These are phyloP conservation scores for Caerostris extrusa DNA, from an alignment of 1,140 invertebrate species.

Conservation along the genomic window DNA sequence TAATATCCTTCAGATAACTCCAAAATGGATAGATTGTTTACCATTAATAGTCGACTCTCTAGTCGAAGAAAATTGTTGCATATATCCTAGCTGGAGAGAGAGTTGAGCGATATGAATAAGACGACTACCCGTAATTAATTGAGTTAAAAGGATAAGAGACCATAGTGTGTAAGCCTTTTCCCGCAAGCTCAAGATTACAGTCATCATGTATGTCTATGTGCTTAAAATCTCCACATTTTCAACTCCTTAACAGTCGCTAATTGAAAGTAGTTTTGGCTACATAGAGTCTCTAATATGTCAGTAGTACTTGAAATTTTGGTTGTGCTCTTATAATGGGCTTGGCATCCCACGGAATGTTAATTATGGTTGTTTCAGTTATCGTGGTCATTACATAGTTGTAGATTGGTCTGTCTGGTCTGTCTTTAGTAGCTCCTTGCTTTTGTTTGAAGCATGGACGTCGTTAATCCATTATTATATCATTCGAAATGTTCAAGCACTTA, in stretches of 20 bases:
- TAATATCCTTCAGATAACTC: background rate
- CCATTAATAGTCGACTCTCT: background rate
- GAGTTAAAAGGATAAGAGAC: background rate
- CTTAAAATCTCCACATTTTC: background rate
- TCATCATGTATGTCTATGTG: too few relatives aligned
- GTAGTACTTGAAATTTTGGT: background rate
- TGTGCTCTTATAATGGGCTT: background rate
- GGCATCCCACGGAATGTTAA: background rate
- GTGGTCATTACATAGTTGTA: background rate
- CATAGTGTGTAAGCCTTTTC: too few relatives aligned
- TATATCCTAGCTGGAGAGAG: background rate
- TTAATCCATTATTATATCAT: too few relatives aligned
- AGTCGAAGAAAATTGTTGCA: background rate
- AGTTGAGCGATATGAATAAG: background rate
- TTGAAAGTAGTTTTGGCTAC: background rate
- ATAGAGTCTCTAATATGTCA: background rate
- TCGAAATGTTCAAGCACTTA: too few relatives aligned
- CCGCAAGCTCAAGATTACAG: background rate
- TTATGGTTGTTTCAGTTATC: background rate
- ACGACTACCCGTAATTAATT: background rate
- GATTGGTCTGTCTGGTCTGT: background rate
- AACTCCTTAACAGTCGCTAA: constrained; percentile 5
- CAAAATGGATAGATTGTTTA: background rate
- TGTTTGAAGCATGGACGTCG: too few relatives aligned
- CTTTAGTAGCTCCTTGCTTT: too few relatives aligned